Percentiles rank a stretch among this genome's conserved stretches.
These are phyloP conservation scores for Scrobipalpa costella DNA, from an alignment of 2,888 invertebrate species.

Conservation along the genomic window DNA sequence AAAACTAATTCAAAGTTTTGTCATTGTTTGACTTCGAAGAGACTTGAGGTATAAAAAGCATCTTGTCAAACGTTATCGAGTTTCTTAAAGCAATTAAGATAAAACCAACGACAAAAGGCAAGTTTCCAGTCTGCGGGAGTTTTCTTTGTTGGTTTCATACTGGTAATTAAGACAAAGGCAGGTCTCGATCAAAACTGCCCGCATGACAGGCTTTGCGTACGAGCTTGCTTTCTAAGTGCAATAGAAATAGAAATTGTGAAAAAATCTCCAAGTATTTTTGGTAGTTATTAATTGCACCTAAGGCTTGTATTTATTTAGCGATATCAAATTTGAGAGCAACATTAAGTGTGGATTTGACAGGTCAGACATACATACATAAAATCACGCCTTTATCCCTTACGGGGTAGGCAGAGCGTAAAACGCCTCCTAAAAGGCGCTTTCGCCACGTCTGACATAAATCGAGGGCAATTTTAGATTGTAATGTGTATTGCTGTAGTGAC, in stretches of 20 bases:
- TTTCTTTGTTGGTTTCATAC: slow-evolving; percentile 55
- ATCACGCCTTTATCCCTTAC: no score
- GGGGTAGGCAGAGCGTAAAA: no score
- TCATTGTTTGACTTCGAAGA: slow-evolving; percentile 69
- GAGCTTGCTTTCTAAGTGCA: neutral
- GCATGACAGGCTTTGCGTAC: slow-evolving; percentile 38
- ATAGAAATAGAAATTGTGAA: neutral
- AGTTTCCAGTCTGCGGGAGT: slow-evolving; percentile 47
- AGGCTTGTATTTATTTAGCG: no score
- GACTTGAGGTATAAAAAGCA: slow-evolving; percentile 71
- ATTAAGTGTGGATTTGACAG: no score
- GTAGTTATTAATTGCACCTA: no score
- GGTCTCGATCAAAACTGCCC: slow-evolving; percentile 52
- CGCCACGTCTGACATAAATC: no score
- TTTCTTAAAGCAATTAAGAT: slow-evolving; percentile 79
- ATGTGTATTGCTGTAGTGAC: no score
- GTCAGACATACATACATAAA: no score
- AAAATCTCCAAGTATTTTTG: neutral
- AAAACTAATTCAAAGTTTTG: slow-evolving; percentile 76
- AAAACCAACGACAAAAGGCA: slow-evolving; percentile 73
- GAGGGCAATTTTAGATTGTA: no score
- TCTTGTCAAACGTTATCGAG: slow-evolving; percentile 77
- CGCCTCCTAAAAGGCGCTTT: no score
- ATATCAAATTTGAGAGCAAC: no score
- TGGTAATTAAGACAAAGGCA: slow-evolving; percentile 59